Evolutionary conservation across 2,113 vertebrate genomes (phyloP).

Genomic region (Vidua chalybeata): DNA sequence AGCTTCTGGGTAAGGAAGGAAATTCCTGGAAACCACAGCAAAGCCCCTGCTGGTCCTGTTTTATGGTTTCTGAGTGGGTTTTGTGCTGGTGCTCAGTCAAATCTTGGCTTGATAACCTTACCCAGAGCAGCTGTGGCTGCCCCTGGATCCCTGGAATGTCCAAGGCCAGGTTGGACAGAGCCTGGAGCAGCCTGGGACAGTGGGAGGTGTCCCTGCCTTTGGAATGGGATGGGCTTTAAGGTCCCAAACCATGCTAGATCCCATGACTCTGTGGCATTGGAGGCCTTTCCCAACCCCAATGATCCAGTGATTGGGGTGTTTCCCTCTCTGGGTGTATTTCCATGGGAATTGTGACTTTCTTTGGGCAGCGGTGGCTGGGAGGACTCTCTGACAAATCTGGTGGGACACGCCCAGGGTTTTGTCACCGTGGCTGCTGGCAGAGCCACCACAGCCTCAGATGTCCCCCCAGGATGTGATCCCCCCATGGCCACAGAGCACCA

Average conservation of each 20-base stretch:
- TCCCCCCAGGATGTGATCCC: not conserved
- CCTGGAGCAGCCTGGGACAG: not conserved
- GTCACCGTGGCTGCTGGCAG: not conserved
- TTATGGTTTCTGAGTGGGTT: not conserved
- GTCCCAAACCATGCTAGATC: not conserved
- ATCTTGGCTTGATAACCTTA: not conserved
- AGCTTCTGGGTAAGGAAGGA: not conserved
- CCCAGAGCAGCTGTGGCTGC: not conserved
- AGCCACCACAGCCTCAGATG: not conserved
- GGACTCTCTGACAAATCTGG: not conserved
- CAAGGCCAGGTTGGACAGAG: not conserved
- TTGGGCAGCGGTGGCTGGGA: accelerated
- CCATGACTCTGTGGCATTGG: too few relatives aligned
- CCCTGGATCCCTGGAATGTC: not conserved
- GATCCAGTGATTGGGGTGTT: not conserved
- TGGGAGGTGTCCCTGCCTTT: not conserved
- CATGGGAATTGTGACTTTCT: not conserved
- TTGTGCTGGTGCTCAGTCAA: not conserved
- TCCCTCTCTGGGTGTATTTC: not conserved
- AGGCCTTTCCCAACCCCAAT: not conserved
- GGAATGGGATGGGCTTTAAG: not conserved
- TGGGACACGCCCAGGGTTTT: not conserved
- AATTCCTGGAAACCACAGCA: not conserved
- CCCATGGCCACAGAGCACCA: accelerated
- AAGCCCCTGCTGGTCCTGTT: not conserved